Conservation (phyloP, 1,140 invertebrate genomes). For the Magallana gigas region DNA sequence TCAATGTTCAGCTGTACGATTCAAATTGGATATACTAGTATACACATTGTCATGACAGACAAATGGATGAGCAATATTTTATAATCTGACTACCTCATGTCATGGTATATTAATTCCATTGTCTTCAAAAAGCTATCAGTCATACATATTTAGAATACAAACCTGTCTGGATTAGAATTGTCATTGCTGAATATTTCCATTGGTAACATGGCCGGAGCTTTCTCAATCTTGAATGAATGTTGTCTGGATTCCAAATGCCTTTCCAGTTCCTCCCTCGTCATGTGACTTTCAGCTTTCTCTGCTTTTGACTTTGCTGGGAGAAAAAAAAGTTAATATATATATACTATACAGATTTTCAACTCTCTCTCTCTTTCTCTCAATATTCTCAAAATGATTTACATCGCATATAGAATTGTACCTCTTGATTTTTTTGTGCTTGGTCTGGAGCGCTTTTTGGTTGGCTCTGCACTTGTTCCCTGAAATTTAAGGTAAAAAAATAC, state of each 20-base stretch:
- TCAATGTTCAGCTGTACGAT: too few relatives aligned
- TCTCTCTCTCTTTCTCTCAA: too few relatives aligned
- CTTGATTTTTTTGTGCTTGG: conserved; percentile 56
- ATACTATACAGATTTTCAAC: too few relatives aligned
- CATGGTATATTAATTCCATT: neutral
- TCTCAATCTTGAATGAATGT: conserved; percentile 87
- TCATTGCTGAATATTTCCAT: conserved; percentile 96
- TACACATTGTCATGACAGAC: too few relatives aligned
- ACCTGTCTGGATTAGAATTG: conserved; percentile 88
- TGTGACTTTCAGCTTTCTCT: conserved; percentile 82
- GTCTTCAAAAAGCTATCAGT: too few relatives aligned
- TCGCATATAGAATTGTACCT: conserved; percentile 8
- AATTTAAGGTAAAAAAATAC: too few relatives aligned
- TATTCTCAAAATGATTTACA: too few relatives aligned
- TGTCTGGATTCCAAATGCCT: conserved; percentile 92
- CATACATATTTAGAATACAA: neutral
- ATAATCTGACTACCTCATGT: neutral
- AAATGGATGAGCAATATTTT: too few relatives aligned
- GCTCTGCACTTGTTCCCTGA: conserved; percentile 46
- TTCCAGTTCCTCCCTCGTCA: conserved; percentile 95
- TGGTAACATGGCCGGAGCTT: conserved; percentile 91
- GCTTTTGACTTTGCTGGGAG: conserved; percentile 35
- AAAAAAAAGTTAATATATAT: neutral
- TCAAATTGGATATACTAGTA: too few relatives aligned
- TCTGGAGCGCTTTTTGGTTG: conserved; percentile 58